Conservation (phyloP, 2,113 vertebrate species). For the Lanius collurio region DNA sequence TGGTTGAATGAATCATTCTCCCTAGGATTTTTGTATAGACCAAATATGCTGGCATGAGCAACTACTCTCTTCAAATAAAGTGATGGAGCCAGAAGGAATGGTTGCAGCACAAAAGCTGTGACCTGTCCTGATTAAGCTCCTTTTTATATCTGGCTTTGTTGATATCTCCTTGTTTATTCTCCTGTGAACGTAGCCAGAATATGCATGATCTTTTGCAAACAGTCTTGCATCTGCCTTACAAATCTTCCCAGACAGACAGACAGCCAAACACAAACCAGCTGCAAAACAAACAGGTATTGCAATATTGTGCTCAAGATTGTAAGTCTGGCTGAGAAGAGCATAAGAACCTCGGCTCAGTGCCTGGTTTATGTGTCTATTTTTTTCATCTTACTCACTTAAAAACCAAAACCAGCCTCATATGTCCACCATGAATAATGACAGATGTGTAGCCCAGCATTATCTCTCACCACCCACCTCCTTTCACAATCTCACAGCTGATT, state of each 20-base stretch:
- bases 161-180: not conserved
- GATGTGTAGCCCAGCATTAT: fast-evolving
- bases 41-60: not conserved
- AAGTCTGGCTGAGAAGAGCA: not conserved
- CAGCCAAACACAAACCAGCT: not conserved
- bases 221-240: not conserved
- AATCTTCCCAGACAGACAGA: not conserved
- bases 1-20: not conserved
- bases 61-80: not conserved
- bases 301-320: not conserved
- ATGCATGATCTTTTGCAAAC: not conserved
- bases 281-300: not conserved
- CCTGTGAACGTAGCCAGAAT: not conserved
- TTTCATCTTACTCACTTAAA: not conserved
- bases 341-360: not conserved
- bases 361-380: not conserved
- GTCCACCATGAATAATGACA: not conserved
- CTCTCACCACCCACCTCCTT: not conserved
- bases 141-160: not conserved
- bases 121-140: not conserved
- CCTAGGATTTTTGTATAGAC: not conserved
- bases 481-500: not conserved
- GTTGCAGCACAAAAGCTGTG: not conserved
- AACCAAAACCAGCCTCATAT: not conserved
- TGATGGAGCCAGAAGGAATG: not conserved